Percentiles rank a stretch among this genome's conserved stretches.
phyloP scores from a whole-genome alignment of 2,888 invertebrate species.

The Spodoptera picta region DNA sequence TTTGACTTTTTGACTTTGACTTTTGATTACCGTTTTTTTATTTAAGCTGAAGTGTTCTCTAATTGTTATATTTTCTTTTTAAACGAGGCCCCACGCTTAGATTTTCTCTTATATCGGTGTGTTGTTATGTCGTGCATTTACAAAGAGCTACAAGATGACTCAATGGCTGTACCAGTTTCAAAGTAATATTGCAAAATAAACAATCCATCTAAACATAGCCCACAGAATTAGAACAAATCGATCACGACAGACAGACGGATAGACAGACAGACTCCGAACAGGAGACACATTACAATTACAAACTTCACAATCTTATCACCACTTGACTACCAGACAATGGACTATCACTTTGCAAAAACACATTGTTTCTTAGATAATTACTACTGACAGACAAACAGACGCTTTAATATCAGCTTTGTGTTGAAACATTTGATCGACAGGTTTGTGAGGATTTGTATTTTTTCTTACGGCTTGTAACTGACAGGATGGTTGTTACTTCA shows the following conservation, averaged over 20 bases:
- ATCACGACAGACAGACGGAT: conserved; percentile 7
- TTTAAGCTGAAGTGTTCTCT: too few species aligned
- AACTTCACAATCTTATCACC: conserved; percentile 22
- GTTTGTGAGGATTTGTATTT: neutral
- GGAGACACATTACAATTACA: conserved; percentile 41
- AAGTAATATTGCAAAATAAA: too few species aligned
- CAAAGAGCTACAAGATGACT: too few species aligned
- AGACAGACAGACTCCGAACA: conserved; percentile 26
- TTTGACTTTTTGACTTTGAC: too few species aligned
- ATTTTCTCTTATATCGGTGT: too few species aligned
- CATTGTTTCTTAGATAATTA: conserved; percentile 36
- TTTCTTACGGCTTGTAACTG: neutral
- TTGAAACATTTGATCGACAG: conserved; percentile 3
- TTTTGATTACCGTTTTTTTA: too few species aligned
- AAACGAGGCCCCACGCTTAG: too few species aligned
- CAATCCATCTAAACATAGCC: too few species aligned
- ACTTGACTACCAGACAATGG: conserved; percentile 28
- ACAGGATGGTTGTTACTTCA: too few species aligned
- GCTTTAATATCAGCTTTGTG: neutral
- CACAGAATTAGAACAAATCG: conserved; percentile 19
- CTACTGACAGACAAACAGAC: conserved; percentile 24
- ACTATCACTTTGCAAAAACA: conserved; percentile 13
- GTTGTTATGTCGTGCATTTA: too few species aligned
- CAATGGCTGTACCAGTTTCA: too few species aligned
- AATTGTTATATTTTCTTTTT: too few species aligned